Conservation (phyloP, 1,140 invertebrate species). For the Coptotermes formosanus region DNA sequence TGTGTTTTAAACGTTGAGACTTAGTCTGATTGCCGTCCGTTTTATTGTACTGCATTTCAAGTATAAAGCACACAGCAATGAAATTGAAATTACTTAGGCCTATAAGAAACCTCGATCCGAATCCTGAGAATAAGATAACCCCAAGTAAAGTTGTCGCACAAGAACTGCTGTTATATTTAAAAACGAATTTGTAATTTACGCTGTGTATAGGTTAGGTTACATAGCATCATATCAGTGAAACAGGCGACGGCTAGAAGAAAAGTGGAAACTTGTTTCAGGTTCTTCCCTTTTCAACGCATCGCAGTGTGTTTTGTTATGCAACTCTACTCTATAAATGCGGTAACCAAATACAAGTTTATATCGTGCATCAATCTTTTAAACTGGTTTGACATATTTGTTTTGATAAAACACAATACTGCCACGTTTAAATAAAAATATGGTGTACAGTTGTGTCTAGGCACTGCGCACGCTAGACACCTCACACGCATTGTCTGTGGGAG, state of each 20-base stretch:
- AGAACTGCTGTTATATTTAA: no score
- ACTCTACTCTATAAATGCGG: not conserved
- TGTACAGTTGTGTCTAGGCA: not conserved
- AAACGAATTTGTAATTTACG: no score
- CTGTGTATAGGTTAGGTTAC: no score
- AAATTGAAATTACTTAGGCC: no score
- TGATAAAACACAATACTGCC: constrained; percentile 1
- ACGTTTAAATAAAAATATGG: not conserved
- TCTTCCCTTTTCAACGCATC: not conserved
- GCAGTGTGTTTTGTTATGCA: not conserved
- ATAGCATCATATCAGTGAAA: not conserved
- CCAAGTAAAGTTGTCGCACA: no score
- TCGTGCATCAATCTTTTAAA: constrained; percentile 5
- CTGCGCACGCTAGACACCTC: not conserved
- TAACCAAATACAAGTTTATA: not conserved
- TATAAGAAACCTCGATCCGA: no score
- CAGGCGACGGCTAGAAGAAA: not conserved
- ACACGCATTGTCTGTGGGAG: not conserved
- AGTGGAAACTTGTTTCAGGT: not conserved
- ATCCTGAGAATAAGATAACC: no score
- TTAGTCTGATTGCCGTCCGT: no score
- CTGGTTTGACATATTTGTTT: not conserved
- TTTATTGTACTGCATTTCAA: no score
- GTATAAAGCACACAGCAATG: no score
- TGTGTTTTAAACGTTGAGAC: no score